These are phyloP conservation scores for Selenia dentaria DNA, from an alignment of 2,888 invertebrate genomes.

Conservation along the genomic window DNA sequence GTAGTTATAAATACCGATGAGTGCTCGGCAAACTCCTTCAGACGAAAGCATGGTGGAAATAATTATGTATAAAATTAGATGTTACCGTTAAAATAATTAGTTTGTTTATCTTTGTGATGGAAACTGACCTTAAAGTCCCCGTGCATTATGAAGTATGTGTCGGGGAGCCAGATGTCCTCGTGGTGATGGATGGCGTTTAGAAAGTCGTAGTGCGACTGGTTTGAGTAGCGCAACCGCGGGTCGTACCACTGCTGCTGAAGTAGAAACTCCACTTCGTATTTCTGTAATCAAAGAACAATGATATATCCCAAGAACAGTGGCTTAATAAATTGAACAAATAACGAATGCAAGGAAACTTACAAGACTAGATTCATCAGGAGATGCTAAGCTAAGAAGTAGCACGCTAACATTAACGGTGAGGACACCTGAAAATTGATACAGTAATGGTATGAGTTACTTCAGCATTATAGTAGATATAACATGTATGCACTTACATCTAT, in stretches of 20 bases:
- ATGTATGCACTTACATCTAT: slow-evolving; percentile 17
- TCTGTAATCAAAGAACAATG: slow-evolving; percentile 82
- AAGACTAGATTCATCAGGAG: slow-evolving; percentile 98
- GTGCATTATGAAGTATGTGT: slow-evolving; percentile 98
- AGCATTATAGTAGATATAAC: slow-evolving; percentile 39
- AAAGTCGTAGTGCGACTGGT: slow-evolving; percentile 94
- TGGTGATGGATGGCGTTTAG: slow-evolving; percentile 97
- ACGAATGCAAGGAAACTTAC: slow-evolving; percentile 85
- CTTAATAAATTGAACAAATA: background rate
- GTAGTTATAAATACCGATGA: slow-evolving; percentile 71
- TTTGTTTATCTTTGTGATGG: slow-evolving; percentile 24
- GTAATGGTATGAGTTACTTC: slow-evolving; percentile 32
- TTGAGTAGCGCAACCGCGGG: slow-evolving; percentile 94
- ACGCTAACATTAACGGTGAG: slow-evolving; percentile 97
- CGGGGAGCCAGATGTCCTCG: slow-evolving; percentile 96
- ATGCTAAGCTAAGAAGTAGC: slow-evolving; percentile 95
- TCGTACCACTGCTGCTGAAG: slow-evolving; percentile 97
- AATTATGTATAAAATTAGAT: slow-evolving; percentile 60
- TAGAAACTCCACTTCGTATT: slow-evolving; percentile 98
- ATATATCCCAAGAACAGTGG: background rate
- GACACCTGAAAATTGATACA: slow-evolving; percentile 88
- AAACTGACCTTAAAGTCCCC: slow-evolving; percentile 92
- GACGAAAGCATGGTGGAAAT: slow-evolving; percentile 67
- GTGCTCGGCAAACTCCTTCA: slow-evolving; percentile 71
- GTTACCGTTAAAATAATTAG: slow-evolving; percentile 39